A percentile compares a stretch with the other conserved stretches of the same genome.
phyloP scores from a whole-genome alignment of 2,888 invertebrate genomes.

The Lordiphosa andalusiaca region DNA sequence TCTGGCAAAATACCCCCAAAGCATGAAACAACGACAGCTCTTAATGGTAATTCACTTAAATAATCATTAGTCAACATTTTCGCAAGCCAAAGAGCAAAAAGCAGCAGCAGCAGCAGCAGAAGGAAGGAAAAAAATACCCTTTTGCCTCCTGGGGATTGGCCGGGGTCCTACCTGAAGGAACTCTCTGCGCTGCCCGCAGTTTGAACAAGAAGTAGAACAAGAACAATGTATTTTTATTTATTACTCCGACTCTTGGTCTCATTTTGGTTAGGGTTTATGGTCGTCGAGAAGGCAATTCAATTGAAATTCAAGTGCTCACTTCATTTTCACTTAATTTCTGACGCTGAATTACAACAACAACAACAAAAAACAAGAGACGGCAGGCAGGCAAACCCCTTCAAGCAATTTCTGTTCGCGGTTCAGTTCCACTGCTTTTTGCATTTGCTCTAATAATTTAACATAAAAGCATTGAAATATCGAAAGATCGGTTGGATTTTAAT shows the following conservation, averaged over 20 bases:
- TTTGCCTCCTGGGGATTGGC: not conserved
- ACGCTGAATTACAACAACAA: constrained; percentile 29
- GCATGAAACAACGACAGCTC: constrained; percentile 25
- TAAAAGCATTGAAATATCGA: no score
- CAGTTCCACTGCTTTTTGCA: no score
- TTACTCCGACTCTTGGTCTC: constrained; percentile 19
- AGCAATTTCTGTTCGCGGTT: no score
- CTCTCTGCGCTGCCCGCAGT: no score
- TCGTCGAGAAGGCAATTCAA: constrained; percentile 44
- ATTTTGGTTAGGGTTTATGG: constrained; percentile 19
- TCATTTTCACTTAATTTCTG: constrained; percentile 69
- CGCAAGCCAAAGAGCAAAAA: constrained; percentile 22
- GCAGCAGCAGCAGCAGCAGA: constrained; percentile 12
- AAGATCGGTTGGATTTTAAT: no score
- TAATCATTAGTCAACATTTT: constrained; percentile 68
- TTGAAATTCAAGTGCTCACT: constrained; percentile 74
- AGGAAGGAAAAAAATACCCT: constrained; percentile 18
- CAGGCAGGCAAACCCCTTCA: no score
- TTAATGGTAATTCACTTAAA: constrained; percentile 73
- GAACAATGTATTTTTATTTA: constrained; percentile 49
- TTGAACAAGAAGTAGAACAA: not conserved
- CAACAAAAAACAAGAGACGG: not conserved
- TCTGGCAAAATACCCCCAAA: constrained; percentile 28
- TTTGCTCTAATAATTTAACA: no score
- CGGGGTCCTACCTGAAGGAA: constrained; percentile 1